Percentiles rank a stretch among this genome's conserved stretches.
Conservation (phyloP, 2,888 invertebrate genomes). For the Buathra laborator region DNA sequence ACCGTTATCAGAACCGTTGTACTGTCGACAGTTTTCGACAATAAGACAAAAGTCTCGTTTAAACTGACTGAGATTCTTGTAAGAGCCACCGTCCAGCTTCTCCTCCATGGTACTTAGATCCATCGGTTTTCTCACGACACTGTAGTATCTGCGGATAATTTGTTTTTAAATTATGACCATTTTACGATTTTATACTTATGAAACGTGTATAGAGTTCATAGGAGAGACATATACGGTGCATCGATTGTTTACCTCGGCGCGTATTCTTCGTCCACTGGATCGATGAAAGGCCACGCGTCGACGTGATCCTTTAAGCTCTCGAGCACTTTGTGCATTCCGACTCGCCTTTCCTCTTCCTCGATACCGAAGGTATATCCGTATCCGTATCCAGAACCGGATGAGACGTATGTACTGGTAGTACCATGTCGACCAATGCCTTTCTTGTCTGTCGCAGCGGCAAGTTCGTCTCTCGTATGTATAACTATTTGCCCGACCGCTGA, state of each 20-base stretch:
- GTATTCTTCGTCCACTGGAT: conserved; percentile 96
- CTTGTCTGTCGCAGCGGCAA: conserved; percentile 77
- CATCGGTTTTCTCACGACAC: conserved; percentile 91
- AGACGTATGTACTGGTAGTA: conserved; percentile 77
- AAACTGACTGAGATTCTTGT: conserved; percentile 92
- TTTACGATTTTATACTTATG: neutral
- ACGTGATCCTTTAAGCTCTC: conserved; percentile 95
- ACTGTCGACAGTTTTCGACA: conserved; percentile 96
- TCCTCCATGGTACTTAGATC: conserved; percentile 95
- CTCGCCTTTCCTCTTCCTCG: conserved; percentile 92
- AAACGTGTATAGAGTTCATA: neutral
- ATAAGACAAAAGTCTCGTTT: conserved; percentile 96
- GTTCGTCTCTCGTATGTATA: conserved; percentile 87
- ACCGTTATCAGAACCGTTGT: conserved; percentile 98
- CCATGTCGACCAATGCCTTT: conserved; percentile 78
- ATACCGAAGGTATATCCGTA: conserved; percentile 82
- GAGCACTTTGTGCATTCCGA: conserved; percentile 96
- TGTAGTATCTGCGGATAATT: conserved; percentile 85
- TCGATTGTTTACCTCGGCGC: conserved; percentile 90
- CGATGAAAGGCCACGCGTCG: conserved; percentile 97
- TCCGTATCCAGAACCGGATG: conserved; percentile 80
- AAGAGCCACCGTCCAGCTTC: conserved; percentile 92
- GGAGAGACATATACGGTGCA: neutral
- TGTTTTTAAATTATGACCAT: neutral
- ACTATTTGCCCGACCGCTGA: conserved; percentile 94